A percentile compares a stretch with the other conserved stretches of the same genome.
These are phyloP conservation scores for Lochmaea crataegi DNA, from an alignment of 2,888 invertebrate genomes.

Conservation along the genomic window DNA sequence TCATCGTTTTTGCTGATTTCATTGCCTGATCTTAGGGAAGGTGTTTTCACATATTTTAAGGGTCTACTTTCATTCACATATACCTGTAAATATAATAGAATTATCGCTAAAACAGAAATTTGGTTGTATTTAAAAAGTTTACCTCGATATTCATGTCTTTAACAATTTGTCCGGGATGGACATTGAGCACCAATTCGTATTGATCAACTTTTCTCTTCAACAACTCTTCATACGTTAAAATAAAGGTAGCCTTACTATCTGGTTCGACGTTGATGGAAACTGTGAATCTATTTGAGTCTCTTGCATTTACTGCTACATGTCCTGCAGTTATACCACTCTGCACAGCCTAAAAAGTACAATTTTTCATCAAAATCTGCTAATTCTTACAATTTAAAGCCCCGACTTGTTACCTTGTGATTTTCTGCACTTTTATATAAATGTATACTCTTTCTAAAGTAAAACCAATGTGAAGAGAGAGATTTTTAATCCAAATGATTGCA, in stretches of 20 bases:
- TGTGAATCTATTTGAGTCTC: conserved; percentile 77
- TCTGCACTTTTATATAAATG: no score
- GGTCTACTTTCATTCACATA: conserved; percentile 72
- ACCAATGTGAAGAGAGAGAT: no score
- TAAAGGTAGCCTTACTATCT: conserved; percentile 72
- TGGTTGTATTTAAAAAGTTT: conserved; percentile 20
- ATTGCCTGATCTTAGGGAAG: conserved; percentile 40
- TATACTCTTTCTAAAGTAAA: no score
- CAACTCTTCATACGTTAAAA: conserved; percentile 79
- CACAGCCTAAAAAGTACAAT: background rate
- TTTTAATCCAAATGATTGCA: no score
- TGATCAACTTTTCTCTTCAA: conserved; percentile 72
- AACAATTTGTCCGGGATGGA: conserved; percentile 76
- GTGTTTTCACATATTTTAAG: conserved; percentile 62
- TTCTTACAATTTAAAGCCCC: no score
- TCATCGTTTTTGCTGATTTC: conserved; percentile 57
- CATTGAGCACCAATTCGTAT: conserved; percentile 77
- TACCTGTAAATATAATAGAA: conserved; percentile 60
- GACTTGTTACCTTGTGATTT: no score
- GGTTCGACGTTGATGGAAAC: conserved; percentile 77
- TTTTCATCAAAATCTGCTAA: no score
- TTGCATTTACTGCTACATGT: conserved; percentile 72
- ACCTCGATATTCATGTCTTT: conserved; percentile 72
- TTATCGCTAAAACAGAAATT: background rate
- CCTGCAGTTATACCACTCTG: conserved; percentile 63